Evolutionary conservation across 2,888 invertebrate species (phyloP), one percentile per base, ranked within the genome.

Genomic region (Drepanosiphum platanoidis): DNA sequence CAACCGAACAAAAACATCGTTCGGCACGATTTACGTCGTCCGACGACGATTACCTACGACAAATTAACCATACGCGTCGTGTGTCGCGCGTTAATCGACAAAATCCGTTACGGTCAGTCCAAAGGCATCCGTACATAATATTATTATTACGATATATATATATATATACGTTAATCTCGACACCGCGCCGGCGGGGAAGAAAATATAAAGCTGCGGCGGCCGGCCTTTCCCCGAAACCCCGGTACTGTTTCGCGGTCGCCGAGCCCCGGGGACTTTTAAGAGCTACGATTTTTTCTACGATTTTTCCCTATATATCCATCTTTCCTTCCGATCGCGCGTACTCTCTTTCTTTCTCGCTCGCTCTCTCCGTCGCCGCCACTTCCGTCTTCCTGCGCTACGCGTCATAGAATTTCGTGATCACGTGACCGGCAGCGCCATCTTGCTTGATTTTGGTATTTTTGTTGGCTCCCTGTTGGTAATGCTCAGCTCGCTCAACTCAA

Each of bases 351-450:
- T 52, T n/a, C 13, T n/a, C n/a, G 22, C 27, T 68, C n/a, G 32
- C 42, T 66, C 46, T 39, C 46, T 32, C 18, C 22, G 36, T n/a
- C 13, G 32, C 77, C 75, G 52, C 74, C 52, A 84, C 75, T 84
- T 75, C 84, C 87, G 86, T 84, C 86, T 82, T 86, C 87, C 86
- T 86, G 83, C 86, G 74, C 81, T 68, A 86, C 86, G 79, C 86
- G 79, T 58, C 83, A 83, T 66, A 83, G 68, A 79, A 86, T 71
- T 90, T 90, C 89, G 90, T 89, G 90, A 89, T 91, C 92, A 92
- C 91, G 91, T 92, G 91, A 92, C 90, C 90, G 89, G 89, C 90
- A 91, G 90, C 91, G 92, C 92, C 92, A 92, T 92, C 91, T 92
- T 84, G 84, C 84, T 84, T 84, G 77, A 84, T 77, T 84, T 84